Base-by-base conservation (phyloP, 2,113 vertebrate species). In the Mola mola region DNA sequence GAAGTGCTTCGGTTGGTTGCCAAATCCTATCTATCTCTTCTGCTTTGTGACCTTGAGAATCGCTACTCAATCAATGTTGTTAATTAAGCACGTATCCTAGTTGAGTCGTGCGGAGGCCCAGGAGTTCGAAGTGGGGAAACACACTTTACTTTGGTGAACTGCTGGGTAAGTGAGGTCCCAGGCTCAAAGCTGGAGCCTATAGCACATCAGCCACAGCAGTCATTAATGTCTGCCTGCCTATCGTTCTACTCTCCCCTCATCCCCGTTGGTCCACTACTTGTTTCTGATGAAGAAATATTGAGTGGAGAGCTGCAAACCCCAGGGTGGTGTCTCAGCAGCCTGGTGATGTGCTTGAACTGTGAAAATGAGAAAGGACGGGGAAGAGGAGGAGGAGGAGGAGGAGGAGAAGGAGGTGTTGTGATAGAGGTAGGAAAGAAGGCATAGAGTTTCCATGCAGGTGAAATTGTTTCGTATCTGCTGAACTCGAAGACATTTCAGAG, bases 401-500 rank as follows among this genome's bases (percentile, higher is more conserved):
- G 58, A 43, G 49, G 51, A 29, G 28, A 63, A 25, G 53, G 53
- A 15, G 62, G 19, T 47, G 78, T 47, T 66, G 76, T 66, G 74
- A 66, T 75, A 68, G 79, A 79, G 78, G 72, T 81, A 78, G 65
- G 73, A 72, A 66, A 66, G 50, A 49, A 74, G 72, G 62, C 76
- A 75, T 16, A n/a, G 64, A 62, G 78, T 77, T 82, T 65, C 70
- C 70, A 66, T 62, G 75, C 81, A 81, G 78, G 79, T 88, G 75
- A 71, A 63, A 88, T 84, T 84, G 81, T 87, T 85, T 87, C 83
- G 75, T 67, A 77, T 83, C 81, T 65, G 74, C 67, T 80, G 75
- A 84, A 77, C 82, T 79, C 71, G 81, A 87, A 87, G 81, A 81
- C 64, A 79, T 78, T 75, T 82, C 56, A 72, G 58, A 63, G 67